Base-by-base conservation (phyloP, 1,140 invertebrate genomes). In the Sinella curviseta region DNA sequence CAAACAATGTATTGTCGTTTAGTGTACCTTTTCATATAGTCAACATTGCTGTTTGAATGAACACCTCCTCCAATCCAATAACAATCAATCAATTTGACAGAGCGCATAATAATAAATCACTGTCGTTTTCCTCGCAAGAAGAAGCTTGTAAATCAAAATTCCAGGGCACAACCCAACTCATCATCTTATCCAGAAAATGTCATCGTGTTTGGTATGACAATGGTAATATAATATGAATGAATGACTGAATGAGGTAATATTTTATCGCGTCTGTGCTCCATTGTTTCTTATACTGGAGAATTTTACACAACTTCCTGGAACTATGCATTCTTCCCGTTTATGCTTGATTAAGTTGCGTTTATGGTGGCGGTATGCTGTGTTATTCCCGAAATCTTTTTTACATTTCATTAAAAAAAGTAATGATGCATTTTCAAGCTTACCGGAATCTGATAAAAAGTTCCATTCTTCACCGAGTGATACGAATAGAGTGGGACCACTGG, bases 401-500 rank as follows among this genome's bases (percentile, higher is more conserved):
- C 39, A 48, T 17, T 48, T 48, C 4, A 48, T 48, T 8, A 48
- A 17, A 4, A 48, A n/a, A n/a, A n/a, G n/a, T n/a, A n/a, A n/a
- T n/a, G n/a, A n/a, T n/a, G n/a, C 8, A 70, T 30, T 70, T 39
- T 74, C 4, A 24, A 8, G 91, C 93, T 94, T 88, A 95, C 94
- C 86, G 94, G 94, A 88, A 95, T 94, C 88, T 94, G 93, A 77
- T 94, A 90, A 84, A 94, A 92, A 20, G 91, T 92, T 78, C 94
- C 94, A 87, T 95, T 95, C 86, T 93, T 94, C 80, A 94, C 86
- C 76, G 92, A 92, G 14, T 92, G 91, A 88, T 94, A 94, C 28
- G 93, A 93, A 81, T 93, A 94, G 1, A 94, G 87, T n/a, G 94
- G 94, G 70, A 95, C 93, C 0, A 95, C 94, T 26, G 94, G 93